Base-by-base conservation (phyloP, 2,797 vertebrate genomes). In the Leucoraja ocellata region DNA sequence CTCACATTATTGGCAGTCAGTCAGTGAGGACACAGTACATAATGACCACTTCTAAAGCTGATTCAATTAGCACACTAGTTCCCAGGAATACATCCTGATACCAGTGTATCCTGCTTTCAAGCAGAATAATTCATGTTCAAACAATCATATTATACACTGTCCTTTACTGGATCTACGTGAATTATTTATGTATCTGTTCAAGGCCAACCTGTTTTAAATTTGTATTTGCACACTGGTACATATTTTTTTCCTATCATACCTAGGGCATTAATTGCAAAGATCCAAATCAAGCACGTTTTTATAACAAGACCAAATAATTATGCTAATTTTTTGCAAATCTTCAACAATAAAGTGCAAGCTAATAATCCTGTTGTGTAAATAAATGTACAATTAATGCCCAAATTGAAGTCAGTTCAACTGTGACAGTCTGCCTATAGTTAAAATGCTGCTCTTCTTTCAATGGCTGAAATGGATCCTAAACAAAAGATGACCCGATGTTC, bases 261-360 rank as follows among this genome's bases (percentile, higher is more conserved):
- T 28, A 73, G 39, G 16, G 90, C 14, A 36, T 16, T 88, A 68
- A 88, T 68, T 88, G 84, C 90, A 76, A 92, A n/a, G 68, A 91
- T 91, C 68, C 90, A 54, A 54, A 92, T 76, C 46, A 76, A 76
- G 21, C 71, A 92, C 46, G 25, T 13, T 74, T 73, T 76, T 28
- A 92, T 92, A 92, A 92, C 76, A 32, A 90, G n/a, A 91, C 36
- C 68, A 91, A 74, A 74, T 16, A 76, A 92, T 92, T 92, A 92
- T 58, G 71, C 46, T 92, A 76, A 92, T 76, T 68, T 92, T 76
- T 71, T 76, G 39, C 71, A 92, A 11, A 58, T 92, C 25, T n/a
- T 21, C 13, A 74, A 92, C 90, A 92, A 74, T 74, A 71, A 92
- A 71, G 6, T 36, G 23, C 90, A 76, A 74, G 46, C 25, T 92